A percentile compares a stretch with the other conserved stretches of the same genome.
Conservation (phyloP, 2,113 vertebrate genomes). For the Xenopus laevis region DNA sequence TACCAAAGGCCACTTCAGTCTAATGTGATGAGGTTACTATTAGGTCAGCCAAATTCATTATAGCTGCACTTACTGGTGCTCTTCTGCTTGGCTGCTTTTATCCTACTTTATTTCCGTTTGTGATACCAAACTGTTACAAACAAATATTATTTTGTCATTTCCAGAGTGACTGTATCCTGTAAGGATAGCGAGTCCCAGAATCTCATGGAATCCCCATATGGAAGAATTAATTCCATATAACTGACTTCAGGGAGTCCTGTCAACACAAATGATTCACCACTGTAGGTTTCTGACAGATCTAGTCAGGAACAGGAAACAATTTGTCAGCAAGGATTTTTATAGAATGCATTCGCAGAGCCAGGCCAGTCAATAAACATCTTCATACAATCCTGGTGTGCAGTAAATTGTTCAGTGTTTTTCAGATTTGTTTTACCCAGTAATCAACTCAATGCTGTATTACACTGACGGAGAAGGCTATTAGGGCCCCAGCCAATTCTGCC, state of each 20-base stretch:
- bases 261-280: background rate
- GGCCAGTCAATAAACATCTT: too few relatives aligned
- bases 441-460: too few relatives aligned
- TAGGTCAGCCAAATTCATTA: conserved; percentile 33
- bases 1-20: background rate
- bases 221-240: background rate
- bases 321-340: background rate
- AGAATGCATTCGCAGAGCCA: background rate
- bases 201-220: background rate
- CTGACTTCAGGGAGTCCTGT: background rate
- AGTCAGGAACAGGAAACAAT: background rate
- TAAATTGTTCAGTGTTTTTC: too few relatives aligned
- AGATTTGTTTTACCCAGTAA: too few relatives aligned
- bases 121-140: conserved; percentile 36
- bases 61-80: conserved; percentile 27
- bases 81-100: conserved; percentile 24
- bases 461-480: too few relatives aligned
- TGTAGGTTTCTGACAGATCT: background rate
- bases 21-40: conserved; percentile 20
- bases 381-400: too few relatives aligned
- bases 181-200: background rate
- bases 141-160: conserved; percentile 36
- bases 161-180: conserved; percentile 27
- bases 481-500: too few relatives aligned
- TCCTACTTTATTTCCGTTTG: conserved; percentile 36